Base-by-base conservation (phyloP, 2,797 vertebrate species). In the Helicolenus hilgendorfi region DNA sequence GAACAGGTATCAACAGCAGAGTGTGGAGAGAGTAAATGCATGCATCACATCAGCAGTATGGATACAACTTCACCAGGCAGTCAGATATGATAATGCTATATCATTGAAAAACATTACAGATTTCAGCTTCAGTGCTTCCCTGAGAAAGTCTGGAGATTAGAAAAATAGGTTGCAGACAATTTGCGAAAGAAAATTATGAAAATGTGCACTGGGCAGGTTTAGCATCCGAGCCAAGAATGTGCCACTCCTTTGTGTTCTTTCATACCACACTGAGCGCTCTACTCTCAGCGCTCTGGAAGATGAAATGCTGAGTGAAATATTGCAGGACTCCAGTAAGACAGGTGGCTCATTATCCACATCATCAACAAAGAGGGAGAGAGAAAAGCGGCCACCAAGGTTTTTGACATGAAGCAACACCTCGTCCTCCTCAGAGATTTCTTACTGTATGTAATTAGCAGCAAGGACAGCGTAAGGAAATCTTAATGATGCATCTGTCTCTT, bases 321-420 rank as follows among this genome's bases (percentile, higher is more conserved):
- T 84, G 73, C 90, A 94, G 89, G 84, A 88, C 76, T 92, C 45
- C 64, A 24, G 81, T 71, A 69, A 94, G 94, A 94, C 96, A 96
- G 96, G 95, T 95, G 95, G 95, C 94, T 97, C 95, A 96, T 96
- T 96, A 96, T 89, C 86, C 89, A 96, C 85, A 89, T 94, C 92
- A 91, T 91, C 93, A 91, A 87, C 90, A 90, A 84, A 90, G 81
- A 76, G 55, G 14, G 70, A 69, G 74, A 75, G 72, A 71, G 83
- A 60, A 78, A 93, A 91, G 89, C 4, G 81, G 91, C 89, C 84
- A 84, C 81, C 75, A 38, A 87, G 73, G 79, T 85, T 89, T 90
- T 55, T 77, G 76, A 90, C 87, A 82, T 70, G 67, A 88, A 89
- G 91, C 88, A 91, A 91, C 89, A 91, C 79, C 81, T 79, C 55